These are phyloP conservation scores for Sphaeridia pumilis DNA, from an alignment of 2,888 invertebrate genomes.

Conservation along the genomic window DNA sequence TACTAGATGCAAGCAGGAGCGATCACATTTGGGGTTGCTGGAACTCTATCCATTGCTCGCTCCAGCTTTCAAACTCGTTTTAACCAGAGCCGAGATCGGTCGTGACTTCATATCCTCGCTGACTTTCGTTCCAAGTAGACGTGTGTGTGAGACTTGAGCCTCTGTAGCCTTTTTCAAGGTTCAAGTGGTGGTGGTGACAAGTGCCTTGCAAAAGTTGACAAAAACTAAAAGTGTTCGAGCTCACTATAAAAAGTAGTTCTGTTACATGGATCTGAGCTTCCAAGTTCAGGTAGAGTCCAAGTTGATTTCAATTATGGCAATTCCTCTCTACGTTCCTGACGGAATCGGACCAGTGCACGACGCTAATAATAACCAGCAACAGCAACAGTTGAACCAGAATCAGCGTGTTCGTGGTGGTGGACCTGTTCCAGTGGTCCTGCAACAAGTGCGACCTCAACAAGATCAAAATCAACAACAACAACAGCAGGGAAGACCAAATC, in stretches of 20 bases:
- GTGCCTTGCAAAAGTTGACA: no score
- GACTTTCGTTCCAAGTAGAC: no score
- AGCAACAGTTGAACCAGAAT: slow-evolving; percentile 11
- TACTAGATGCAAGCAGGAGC: no score
- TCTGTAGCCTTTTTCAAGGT: no score
- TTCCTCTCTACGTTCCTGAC: slow-evolving; percentile 18
- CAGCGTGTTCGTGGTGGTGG: not conserved
- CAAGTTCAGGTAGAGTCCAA: slow-evolving; percentile 10
- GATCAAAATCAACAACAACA: not conserved
- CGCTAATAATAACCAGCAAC: slow-evolving; percentile 8
- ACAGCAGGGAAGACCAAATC: not conserved
- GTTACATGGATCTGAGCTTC: slow-evolving; percentile 16
- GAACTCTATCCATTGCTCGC: no score
- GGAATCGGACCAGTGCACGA: slow-evolving; percentile 17
- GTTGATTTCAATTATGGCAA: slow-evolving; percentile 17
- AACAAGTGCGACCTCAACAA: not conserved
- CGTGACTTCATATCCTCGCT: no score
- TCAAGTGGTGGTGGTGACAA: no score
- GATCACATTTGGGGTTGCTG: no score
- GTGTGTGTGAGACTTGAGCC: no score
- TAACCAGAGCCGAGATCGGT: no score
- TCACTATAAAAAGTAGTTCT: no score
- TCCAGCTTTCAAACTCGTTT: no score
- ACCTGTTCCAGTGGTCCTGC: not conserved
- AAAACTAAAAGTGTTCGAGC: not conserved